Conservation (phyloP, 2,888 invertebrate genomes). For the Linhomoeus sp. region DNA sequence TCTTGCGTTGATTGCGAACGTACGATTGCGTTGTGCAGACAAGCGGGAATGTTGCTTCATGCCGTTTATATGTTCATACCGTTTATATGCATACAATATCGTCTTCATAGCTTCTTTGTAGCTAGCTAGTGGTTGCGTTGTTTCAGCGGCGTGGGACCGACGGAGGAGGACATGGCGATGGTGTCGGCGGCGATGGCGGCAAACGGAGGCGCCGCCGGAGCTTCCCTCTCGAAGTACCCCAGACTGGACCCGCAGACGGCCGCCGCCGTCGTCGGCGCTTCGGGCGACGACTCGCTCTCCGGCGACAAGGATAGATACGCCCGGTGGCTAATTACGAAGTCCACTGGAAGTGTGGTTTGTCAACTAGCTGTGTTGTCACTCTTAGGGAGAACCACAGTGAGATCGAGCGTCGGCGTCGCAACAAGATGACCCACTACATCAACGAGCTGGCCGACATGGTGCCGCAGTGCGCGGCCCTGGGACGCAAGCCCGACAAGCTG, state of each 20-base stretch:
- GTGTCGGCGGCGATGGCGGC: too few relatives aligned
- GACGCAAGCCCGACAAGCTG: conserved; percentile 93
- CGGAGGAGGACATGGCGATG: too few relatives aligned
- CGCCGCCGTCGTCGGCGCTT: not conserved
- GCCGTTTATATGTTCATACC: too few relatives aligned
- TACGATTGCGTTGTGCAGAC: too few relatives aligned
- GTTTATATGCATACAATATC: too few relatives aligned
- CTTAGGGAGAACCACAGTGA: conserved; percentile 91
- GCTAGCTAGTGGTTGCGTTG: too few relatives aligned
- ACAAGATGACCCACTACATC: conserved; percentile 99
- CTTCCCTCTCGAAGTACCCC: conserved; percentile 4
- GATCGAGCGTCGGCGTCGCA: conserved; percentile 86
- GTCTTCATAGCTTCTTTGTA: too few relatives aligned
- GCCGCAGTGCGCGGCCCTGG: conserved; percentile 75
- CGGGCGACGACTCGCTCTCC: conserved; percentile 55
- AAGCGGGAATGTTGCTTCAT: too few relatives aligned
- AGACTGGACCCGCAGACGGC: conserved; percentile 38
- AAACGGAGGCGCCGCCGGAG: too few relatives aligned
- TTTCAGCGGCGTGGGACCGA: too few relatives aligned
- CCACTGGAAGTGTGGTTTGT: not conserved
- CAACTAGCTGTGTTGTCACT: not conserved
- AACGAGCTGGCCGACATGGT: conserved; percentile 99
- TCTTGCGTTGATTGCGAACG: too few relatives aligned
- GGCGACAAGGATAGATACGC: conserved; percentile 94
- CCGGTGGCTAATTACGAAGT: conserved; percentile 41